phyloP scores from a whole-genome alignment of 1,140 invertebrate genomes.

The Oppia nitens region DNA sequence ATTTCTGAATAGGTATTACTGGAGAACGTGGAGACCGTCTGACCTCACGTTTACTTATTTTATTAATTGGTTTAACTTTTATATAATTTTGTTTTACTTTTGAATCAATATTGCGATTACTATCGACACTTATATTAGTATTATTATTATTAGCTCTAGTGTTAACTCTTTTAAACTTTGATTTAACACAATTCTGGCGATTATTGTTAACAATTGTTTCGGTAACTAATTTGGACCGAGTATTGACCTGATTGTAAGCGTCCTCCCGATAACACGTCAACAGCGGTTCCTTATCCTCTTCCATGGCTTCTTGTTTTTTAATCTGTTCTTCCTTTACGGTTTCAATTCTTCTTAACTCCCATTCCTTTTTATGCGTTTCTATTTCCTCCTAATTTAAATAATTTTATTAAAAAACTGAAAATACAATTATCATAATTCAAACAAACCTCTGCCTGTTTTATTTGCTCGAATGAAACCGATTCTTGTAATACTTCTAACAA shows the following conservation, averaged over 20 bases:
- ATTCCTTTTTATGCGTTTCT: constrained; percentile 76
- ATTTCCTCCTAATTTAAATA: constrained; percentile 44
- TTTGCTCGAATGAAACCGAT: constrained; percentile 60
- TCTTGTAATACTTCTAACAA: constrained; percentile 75
- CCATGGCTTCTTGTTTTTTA: constrained; percentile 20
- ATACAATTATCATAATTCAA: constrained; percentile 9
- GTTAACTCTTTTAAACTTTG: neutral
- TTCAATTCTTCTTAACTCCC: constrained; percentile 69
- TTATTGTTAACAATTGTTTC: neutral
- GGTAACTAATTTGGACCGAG: constrained; percentile 16
- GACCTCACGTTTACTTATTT: neutral
- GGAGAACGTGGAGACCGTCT: neutral
- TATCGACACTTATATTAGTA: neutral
- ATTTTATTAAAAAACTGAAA: neutral
- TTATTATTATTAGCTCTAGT: neutral
- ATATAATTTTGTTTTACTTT: neutral
- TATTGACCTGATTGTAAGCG: constrained; percentile 61
- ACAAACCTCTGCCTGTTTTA: constrained; percentile 61
- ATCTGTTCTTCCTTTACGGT: constrained; percentile 34
- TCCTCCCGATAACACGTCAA: constrained; percentile 53
- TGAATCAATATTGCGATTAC: neutral
- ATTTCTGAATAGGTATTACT: neutral
- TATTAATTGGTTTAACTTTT: neutral
- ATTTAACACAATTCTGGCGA: neutral
- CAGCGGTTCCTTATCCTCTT: constrained; percentile 36